Base-by-base conservation (phyloP, 2,888 invertebrate genomes). In the Pristionchus maxplancki region DNA sequence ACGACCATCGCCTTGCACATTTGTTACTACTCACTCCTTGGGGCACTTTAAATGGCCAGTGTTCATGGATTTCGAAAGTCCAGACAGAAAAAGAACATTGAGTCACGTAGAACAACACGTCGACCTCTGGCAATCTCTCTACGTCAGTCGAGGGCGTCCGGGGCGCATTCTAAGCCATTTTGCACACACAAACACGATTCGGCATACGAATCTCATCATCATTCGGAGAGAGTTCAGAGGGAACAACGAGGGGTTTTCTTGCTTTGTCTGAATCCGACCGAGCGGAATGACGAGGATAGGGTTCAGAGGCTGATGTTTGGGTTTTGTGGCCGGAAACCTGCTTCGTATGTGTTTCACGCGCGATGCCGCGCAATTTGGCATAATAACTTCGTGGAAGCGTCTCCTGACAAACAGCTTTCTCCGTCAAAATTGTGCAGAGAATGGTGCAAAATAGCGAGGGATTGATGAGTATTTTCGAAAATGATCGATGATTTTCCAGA, bases 191-290 rank as follows among this genome's bases (percentile, higher is more conserved):
- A 31, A 71, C 71, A 64, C 28, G 31, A 11, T 5, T 11, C 64
- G 31, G 31, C 64, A 71, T 34, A 71, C 37, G 71, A 71, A 71
- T 71, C 71, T 81, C 81, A 81, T 81, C 81, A 48, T 81, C 81
- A 81, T 81, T 81, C 48, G 67, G 28, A 11, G 64, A 34, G 71
- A 71, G 71, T 71, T 71, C 20, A 71, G 71, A 40, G 37, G 24
- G 71, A 71, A 71, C 71, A 71, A 17, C 20, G 71, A 71, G 71
- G 71, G 71, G 37, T 4, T 67, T 31, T 5, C 11, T 13, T 15
- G 24, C 71, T 37, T 78, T 78, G 78, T 78, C 44, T 48, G 44
- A 24, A 48, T 40, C 48, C 78, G 44, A 44, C 78, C 48, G 78
- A n/a, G 78, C 28, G 78, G 78, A 78, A 78, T 48, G 78, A 9